Evolutionary conservation across 2,888 invertebrate genomes (phyloP).

Genomic region (Latrodectus elegans): DNA sequence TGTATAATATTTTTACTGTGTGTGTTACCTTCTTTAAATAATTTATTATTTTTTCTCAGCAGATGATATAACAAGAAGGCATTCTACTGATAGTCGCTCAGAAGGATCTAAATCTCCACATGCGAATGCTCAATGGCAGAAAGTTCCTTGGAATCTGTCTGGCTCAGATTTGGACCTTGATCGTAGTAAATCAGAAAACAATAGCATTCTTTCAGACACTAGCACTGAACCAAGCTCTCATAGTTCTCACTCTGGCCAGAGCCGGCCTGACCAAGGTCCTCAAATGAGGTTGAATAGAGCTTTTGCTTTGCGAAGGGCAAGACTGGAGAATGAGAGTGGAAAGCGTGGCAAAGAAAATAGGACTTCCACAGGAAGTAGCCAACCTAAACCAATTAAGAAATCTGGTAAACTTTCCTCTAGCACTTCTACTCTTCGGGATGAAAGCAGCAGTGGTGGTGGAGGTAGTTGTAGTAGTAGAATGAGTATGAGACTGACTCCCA

Average conservation of each 20-base stretch:
- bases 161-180: slow-evolving; percentile 68
- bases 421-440: slow-evolving; percentile 58
- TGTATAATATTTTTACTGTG: too few species aligned
- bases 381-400: slow-evolving; percentile 51
- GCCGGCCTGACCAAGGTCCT: slow-evolving; percentile 74
- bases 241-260: slow-evolving; percentile 62
- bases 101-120: slow-evolving; percentile 66
- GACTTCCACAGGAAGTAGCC: slow-evolving; percentile 25
- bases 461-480: slow-evolving; percentile 40
- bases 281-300: slow-evolving; percentile 83
- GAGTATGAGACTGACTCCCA: slow-evolving; percentile 39
- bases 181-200: slow-evolving; percentile 70
- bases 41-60: background rate
- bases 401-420: slow-evolving; percentile 52
- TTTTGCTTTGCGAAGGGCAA: slow-evolving; percentile 81
- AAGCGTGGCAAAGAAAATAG: slow-evolving; percentile 45
- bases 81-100: slow-evolving; percentile 61
- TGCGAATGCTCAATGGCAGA: slow-evolving; percentile 50
- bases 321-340: slow-evolving; percentile 76
- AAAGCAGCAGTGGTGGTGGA: slow-evolving; percentile 52
- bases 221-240: slow-evolving; percentile 68
- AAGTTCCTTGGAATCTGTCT: slow-evolving; percentile 62
- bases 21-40: background rate
- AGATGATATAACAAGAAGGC: slow-evolving; percentile 36
- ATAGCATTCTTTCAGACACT: slow-evolving; percentile 72